A percentile compares a stretch with the other conserved stretches of the same genome.
Evolutionary conservation across 2,888 invertebrate genomes (phyloP).

Genomic region (Trissonchulus sp.): DNA sequence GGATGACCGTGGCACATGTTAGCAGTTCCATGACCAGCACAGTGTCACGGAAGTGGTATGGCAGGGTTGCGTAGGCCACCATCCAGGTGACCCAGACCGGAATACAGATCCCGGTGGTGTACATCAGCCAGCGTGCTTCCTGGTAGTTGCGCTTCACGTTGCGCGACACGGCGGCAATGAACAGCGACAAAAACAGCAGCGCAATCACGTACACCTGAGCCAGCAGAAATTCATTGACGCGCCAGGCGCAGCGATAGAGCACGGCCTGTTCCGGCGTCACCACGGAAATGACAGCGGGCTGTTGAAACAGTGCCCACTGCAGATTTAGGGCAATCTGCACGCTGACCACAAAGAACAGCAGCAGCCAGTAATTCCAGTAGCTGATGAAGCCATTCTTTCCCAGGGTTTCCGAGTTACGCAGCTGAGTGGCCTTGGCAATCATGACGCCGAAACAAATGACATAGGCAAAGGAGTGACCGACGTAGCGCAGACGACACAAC

Average conservation of each 20-base stretch:
- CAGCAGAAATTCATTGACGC: conserved; percentile 34
- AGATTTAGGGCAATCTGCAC: conserved; percentile 46
- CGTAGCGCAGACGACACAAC: conserved; percentile 33
- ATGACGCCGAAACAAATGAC: conserved; percentile 49
- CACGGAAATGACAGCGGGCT: conserved; percentile 35
- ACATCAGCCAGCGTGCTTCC: conserved; percentile 44
- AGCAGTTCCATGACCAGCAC: conserved; percentile 44
- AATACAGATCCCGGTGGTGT: conserved; percentile 42
- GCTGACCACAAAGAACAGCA: conserved; percentile 47
- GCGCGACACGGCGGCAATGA: conserved; percentile 44
- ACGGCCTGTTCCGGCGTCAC: background rate
- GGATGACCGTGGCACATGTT: conserved; percentile 44
- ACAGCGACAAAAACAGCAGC: conserved; percentile 45
- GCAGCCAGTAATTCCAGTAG: conserved; percentile 51
- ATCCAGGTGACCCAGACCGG: conserved; percentile 44
- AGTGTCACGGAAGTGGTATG: conserved; percentile 37
- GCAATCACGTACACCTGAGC: conserved; percentile 42
- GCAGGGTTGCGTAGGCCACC: conserved; percentile 39
- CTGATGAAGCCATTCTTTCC: conserved; percentile 40
- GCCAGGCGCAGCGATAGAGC: conserved; percentile 31
- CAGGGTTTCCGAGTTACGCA: conserved; percentile 47
- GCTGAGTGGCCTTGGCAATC: conserved; percentile 48
- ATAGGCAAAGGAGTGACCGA: conserved; percentile 41
- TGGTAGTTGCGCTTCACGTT: conserved; percentile 51
- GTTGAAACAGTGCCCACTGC: conserved; percentile 25